Conservation (phyloP, 2,888 invertebrate genomes). For the Conistra vaccinii region DNA sequence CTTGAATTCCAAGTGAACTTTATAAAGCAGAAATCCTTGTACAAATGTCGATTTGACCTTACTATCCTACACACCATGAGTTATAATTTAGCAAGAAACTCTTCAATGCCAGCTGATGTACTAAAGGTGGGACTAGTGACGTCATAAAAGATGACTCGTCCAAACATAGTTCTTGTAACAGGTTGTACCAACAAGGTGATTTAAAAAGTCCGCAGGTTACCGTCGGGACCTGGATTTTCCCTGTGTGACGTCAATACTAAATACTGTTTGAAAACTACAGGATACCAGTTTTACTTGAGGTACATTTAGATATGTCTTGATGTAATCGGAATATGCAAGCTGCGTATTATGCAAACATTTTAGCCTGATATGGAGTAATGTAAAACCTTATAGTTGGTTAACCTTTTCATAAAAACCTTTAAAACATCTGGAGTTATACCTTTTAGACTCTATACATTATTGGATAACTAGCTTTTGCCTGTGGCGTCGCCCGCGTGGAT, state of each 20-base stretch:
- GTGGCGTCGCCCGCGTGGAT: no score
- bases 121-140: constrained; percentile 8
- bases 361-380: no score
- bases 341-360: neutral
- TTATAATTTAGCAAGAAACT: constrained; percentile 37
- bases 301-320: constrained; percentile 7
- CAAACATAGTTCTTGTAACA: neutral
- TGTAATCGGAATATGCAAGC: neutral
- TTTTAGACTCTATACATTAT: no score
- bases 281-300: neutral
- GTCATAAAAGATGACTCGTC: constrained; percentile 32
- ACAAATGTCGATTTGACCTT: constrained; percentile 18
- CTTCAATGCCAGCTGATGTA: constrained; percentile 35
- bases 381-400: no score
- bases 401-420: no score
- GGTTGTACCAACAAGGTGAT: neutral
- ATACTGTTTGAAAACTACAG: neutral
- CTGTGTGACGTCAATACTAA: constrained; percentile 14
- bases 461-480: no score
- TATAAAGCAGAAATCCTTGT: constrained; percentile 13
- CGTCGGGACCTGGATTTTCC: constrained; percentile 16
- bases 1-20: neutral
- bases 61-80: constrained; percentile 29
- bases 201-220: neutral
- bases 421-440: no score